These are phyloP conservation scores for Sula dactylatra DNA, from an alignment of 2,113 vertebrate species.

Conservation along the genomic window DNA sequence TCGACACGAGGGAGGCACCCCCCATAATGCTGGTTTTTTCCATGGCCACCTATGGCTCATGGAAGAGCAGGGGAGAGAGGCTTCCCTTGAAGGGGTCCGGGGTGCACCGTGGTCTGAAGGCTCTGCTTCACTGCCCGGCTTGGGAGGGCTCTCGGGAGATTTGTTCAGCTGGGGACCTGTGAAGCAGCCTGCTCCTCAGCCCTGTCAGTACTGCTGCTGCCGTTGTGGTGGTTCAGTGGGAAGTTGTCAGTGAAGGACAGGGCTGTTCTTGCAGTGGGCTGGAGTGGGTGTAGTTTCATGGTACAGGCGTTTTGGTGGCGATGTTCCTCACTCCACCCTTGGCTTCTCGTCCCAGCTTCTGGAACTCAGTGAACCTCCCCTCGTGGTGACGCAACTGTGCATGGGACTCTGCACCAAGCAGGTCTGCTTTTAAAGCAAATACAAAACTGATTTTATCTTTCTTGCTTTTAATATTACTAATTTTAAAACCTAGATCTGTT, in stretches of 20 bases:
- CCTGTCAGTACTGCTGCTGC: not conserved
- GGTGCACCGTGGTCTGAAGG: not conserved
- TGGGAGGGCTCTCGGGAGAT: not conserved
- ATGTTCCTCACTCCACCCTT: not conserved
- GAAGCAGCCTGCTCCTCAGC: not conserved
- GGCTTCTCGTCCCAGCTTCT: not conserved
- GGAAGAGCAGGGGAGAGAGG: not conserved
- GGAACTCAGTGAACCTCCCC: not conserved
- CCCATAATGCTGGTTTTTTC: not conserved
- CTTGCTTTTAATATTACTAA: not conserved
- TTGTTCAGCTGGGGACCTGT: not conserved
- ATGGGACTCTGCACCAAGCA: rapidly evolving
- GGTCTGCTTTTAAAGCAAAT: not conserved
- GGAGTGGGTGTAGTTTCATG: not conserved
- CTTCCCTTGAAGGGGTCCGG: not conserved
- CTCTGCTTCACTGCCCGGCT: not conserved
- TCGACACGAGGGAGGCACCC: too few relatives aligned
- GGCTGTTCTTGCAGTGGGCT: not conserved
- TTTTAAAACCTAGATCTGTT: not conserved
- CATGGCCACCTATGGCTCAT: not conserved
- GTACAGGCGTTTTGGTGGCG: not conserved
- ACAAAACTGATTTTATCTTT: not conserved
- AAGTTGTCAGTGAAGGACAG: not conserved
- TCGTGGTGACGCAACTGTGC: not conserved
- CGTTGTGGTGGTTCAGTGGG: rapidly evolving